A percentile compares a stretch with the other conserved stretches of the same genome.
These are phyloP conservation scores for Hyposoter didymator DNA, from an alignment of 2,888 invertebrate genomes.

Conservation along the genomic window DNA sequence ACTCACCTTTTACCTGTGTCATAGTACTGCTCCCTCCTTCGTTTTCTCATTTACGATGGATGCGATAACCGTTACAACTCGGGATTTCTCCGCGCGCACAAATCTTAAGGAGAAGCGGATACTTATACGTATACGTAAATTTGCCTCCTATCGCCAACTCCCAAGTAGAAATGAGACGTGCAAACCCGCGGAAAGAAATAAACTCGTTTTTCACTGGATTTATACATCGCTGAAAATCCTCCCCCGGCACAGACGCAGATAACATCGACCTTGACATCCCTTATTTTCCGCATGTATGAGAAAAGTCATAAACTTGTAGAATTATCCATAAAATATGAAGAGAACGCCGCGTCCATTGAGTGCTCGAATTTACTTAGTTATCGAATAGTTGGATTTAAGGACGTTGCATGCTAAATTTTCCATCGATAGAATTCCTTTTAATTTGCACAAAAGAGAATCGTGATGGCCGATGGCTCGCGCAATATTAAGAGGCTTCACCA, in stretches of 20 bases:
- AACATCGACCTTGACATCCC: slow-evolving; percentile 56
- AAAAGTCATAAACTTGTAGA: neutral
- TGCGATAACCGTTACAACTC: slow-evolving; percentile 72
- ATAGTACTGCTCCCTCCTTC: slow-evolving; percentile 52
- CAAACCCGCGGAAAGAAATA: slow-evolving; percentile 72
- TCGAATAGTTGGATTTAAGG: neutral
- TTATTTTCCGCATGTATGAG: slow-evolving; percentile 31
- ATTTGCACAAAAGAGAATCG: too few relatives aligned
- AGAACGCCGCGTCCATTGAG: neutral
- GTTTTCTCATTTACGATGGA: slow-evolving; percentile 70
- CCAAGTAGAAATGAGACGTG: slow-evolving; percentile 50
- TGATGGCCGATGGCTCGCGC: too few relatives aligned
- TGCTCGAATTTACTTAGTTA: neutral
- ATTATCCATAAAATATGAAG: slow-evolving; percentile 21
- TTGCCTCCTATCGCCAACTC: slow-evolving; percentile 29
- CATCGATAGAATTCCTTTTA: too few relatives aligned
- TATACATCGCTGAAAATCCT: slow-evolving; percentile 62
- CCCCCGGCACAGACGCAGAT: slow-evolving; percentile 55
- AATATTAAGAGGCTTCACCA: too few relatives aligned
- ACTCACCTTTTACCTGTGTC: slow-evolving; percentile 38
- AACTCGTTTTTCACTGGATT: slow-evolving; percentile 77
- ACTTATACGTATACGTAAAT: slow-evolving; percentile 16
- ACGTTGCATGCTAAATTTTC: too few relatives aligned
- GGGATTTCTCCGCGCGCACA: slow-evolving; percentile 25
- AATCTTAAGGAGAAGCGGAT: slow-evolving; percentile 37